These are phyloP conservation scores for Drosophila orena DNA, from an alignment of 1,140 invertebrate genomes.

Conservation along the genomic window DNA sequence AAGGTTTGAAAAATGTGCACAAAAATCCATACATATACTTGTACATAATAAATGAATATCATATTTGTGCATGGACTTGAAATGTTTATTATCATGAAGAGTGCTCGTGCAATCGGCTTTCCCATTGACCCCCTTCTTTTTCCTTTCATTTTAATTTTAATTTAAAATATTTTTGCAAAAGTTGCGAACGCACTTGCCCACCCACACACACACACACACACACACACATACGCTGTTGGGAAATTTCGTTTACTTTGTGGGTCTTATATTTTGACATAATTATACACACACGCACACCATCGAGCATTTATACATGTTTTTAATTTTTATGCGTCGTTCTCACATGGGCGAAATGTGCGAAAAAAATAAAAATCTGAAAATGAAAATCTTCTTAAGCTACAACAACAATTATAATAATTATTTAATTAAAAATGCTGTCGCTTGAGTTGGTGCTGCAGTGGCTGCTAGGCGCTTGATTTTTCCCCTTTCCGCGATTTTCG, in stretches of 20 bases:
- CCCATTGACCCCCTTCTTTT: slow-evolving; percentile 26
- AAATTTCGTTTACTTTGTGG: slow-evolving; percentile 59
- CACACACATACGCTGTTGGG: slow-evolving; percentile 8
- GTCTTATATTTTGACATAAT: slow-evolving; percentile 71
- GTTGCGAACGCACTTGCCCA: slow-evolving; percentile 36
- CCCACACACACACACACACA: not conserved
- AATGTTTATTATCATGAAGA: slow-evolving; percentile 9
- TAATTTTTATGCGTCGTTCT: slow-evolving; percentile 30
- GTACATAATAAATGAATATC: too few relatives aligned
- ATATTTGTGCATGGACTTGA: not conserved
- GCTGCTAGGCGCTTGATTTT: slow-evolving; percentile 34
- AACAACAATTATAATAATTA: slow-evolving; percentile 79
- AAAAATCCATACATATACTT: too few relatives aligned
- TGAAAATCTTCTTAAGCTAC: slow-evolving; percentile 73
- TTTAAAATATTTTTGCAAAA: slow-evolving; percentile 54
- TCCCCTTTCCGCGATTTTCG: slow-evolving; percentile 30
- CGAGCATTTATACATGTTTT: slow-evolving; percentile 11
- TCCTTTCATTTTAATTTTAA: slow-evolving; percentile 39
- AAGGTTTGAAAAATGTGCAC: too few relatives aligned
- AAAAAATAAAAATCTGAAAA: slow-evolving; percentile 31
- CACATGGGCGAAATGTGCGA: slow-evolving; percentile 32
- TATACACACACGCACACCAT: slow-evolving; percentile 38
- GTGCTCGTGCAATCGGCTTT: slow-evolving; percentile 17
- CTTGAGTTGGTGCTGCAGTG: slow-evolving; percentile 23
- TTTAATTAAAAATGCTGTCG: slow-evolving; percentile 75